Percentiles rank a stretch among this genome's conserved stretches.
Conservation (phyloP, 2,888 invertebrate species). For the Didymodactylos carnosus region DNA sequence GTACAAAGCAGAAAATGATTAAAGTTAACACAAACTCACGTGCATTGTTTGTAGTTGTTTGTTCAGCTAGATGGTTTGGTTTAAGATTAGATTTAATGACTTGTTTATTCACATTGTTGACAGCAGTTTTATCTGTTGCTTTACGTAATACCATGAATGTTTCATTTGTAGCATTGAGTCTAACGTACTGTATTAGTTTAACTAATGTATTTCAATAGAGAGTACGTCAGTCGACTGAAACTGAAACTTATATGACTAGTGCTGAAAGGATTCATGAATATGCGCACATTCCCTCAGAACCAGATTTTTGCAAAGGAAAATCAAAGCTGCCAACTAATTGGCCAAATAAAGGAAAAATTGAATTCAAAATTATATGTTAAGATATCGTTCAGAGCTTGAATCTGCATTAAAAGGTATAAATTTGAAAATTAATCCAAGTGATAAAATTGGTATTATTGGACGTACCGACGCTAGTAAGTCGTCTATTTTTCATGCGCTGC, state of each 20-base stretch:
- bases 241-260: slow-evolving; percentile 38
- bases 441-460: slow-evolving; percentile 48
- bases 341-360: slow-evolving; percentile 33
- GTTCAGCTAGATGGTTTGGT: slow-evolving; percentile 74
- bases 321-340: slow-evolving; percentile 30
- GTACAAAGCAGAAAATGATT: slow-evolving; percentile 54
- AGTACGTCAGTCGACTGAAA: slow-evolving; percentile 65
- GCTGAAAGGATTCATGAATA: slow-evolving; percentile 69
- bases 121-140: not conserved
- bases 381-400: slow-evolving; percentile 46
- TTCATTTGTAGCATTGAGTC: slow-evolving; percentile 19
- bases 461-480: slow-evolving; percentile 40
- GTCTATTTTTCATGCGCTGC: slow-evolving; percentile 52
- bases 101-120: not conserved
- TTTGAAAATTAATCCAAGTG: slow-evolving; percentile 32
- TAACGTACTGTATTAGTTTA: slow-evolving; percentile 36
- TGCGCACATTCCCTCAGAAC: slow-evolving; percentile 44
- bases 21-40: slow-evolving; percentile 55
- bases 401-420: slow-evolving; percentile 46
- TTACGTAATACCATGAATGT: not conserved
- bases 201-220: slow-evolving; percentile 74
- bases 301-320: slow-evolving; percentile 25
- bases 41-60: slow-evolving; percentile 71
- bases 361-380: slow-evolving; percentile 39
- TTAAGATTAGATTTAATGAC: slow-evolving; percentile 59